Base-by-base conservation (phyloP, 1,140 invertebrate species). In the Zaprionus kolodkinae region DNA sequence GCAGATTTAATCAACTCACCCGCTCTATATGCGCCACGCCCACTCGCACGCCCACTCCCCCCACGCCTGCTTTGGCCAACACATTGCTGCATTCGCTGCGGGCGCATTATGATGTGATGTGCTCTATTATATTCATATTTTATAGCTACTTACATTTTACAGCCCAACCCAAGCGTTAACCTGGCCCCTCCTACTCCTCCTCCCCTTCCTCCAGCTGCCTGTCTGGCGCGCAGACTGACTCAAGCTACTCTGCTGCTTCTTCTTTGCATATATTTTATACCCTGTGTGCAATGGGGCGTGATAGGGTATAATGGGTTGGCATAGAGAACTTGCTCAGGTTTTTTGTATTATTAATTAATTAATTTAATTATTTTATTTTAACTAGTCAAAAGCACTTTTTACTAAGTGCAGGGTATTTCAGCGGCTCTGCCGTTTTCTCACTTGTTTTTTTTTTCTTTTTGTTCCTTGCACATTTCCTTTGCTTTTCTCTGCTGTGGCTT, bases 91-190 rank as follows among this genome's bases (percentile, higher is more conserved):
- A 72, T 56, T 50, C 70, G 65, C 70, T 78, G 75, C 75, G 70
- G 75, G 70, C 78, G 74, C 74, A 73, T 78, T 70, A 79, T 78
- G 78, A 78, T 78, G 75, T 79, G 78, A 78, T 78, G 78, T 78
- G 71, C 78, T 81, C 79, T 81, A 81, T 81, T 81, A 81, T 81
- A 81, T 81, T 81, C 79, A 81, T 79, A 81, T 81, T 81, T 81
- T 81, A 81, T 81, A 81, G 79, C 76, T 81, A 81, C 79, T 81
- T 81, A 81, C 78, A 76, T 80, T 80, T 78, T 80, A 80, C 76
- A 64, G 65, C 75, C 40, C 60, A 50, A 48, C 52, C 43, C 33
- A 55, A 33, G 30, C 35, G 48, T 36, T 54, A 36, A 48, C 73
- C 5, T 13, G 43, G 15, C 21, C 21, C 54, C n/a, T n/a, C 3